phyloP scores from a whole-genome alignment of 1,140 invertebrate species.

The Apis florea region DNA sequence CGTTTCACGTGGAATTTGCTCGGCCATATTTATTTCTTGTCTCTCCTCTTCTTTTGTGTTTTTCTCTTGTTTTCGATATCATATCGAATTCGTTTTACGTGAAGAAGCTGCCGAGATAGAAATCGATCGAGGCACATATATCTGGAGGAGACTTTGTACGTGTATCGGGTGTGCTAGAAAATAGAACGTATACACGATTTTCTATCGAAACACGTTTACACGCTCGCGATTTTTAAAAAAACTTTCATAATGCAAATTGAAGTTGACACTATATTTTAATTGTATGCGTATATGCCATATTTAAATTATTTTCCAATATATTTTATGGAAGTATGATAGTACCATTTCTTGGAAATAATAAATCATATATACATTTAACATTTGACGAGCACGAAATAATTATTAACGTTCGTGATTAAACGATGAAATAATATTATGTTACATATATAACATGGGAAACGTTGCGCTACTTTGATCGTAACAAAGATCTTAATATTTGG shows the following conservation, averaged over 20 bases:
- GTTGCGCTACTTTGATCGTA: too few species aligned
- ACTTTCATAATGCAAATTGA: neutral
- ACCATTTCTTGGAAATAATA: too few species aligned
- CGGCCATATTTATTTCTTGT: neutral
- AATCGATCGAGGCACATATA: conserved; percentile 49
- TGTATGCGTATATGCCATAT: too few species aligned
- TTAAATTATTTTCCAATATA: too few species aligned
- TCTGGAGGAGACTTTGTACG: neutral
- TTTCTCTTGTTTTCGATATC: conserved; percentile 34
- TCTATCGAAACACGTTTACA: neutral
- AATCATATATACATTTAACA: too few species aligned
- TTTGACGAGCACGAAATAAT: too few species aligned
- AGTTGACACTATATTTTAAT: too few species aligned
- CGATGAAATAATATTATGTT: too few species aligned
- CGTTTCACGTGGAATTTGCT: conserved; percentile 25
- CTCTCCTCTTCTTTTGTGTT: neutral
- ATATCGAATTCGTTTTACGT: conserved; percentile 34
- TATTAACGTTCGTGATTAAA: too few species aligned
- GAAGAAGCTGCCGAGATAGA: conserved; percentile 38
- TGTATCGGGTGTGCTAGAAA: conserved; percentile 19
- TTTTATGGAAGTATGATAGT: too few species aligned
- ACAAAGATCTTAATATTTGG: too few species aligned
- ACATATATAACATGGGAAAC: too few species aligned
- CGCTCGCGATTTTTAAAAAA: neutral
- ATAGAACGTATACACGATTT: neutral